Percentiles rank a stretch among this genome's conserved stretches.
phyloP scores from a whole-genome alignment of 2,888 invertebrate species.

The Lamellibrachia satsuma region DNA sequence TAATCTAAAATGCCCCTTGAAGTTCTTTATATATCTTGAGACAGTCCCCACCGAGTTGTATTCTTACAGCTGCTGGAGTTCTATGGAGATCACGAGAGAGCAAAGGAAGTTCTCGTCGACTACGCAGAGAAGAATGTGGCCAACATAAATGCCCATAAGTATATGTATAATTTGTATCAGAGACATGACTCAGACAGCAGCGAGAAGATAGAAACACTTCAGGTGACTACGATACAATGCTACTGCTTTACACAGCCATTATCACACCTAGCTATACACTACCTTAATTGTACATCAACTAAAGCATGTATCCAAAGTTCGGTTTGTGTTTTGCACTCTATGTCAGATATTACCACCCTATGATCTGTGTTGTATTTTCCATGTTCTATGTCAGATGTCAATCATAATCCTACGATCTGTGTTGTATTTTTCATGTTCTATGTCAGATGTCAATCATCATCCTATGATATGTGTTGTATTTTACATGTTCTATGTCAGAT shows the following conservation, averaged over 20 bases:
- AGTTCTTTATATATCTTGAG: neutral
- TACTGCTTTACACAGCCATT: neutral
- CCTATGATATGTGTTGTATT: neutral
- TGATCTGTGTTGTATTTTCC: neutral
- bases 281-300: neutral
- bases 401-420: neutral
- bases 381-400: neutral
- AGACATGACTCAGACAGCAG: neutral
- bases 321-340: neutral
- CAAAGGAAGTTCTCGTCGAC: slow-evolving; percentile 39
- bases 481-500: neutral
- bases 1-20: neutral
- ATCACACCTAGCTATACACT: neutral
- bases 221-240: neutral
- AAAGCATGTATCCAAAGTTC: neutral
- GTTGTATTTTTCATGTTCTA: neutral
- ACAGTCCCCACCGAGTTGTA: neutral
- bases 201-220: slow-evolving; percentile 5
- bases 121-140: slow-evolving; percentile 46
- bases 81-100: slow-evolving; percentile 40
- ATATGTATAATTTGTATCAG: slow-evolving; percentile 44
- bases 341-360: neutral
- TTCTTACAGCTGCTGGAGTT: slow-evolving; percentile 47
- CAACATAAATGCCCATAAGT: slow-evolving; percentile 50
- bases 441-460: neutral